phyloP scores from a whole-genome alignment of 2,797 vertebrate genomes.

The Sardinella longiceps region DNA sequence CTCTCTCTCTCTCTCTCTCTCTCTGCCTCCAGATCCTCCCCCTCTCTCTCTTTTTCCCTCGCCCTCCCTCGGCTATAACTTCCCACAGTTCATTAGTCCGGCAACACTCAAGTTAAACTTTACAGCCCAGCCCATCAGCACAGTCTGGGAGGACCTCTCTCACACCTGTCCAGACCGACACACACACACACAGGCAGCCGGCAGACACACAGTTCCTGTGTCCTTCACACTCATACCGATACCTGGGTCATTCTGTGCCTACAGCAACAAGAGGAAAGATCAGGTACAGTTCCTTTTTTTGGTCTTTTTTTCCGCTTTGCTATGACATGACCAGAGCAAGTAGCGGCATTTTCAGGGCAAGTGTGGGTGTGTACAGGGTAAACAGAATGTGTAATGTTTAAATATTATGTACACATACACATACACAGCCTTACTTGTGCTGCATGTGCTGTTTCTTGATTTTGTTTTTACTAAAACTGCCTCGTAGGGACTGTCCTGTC shows the following conservation, averaged over 20 bases:
- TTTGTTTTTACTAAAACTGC: neutral
- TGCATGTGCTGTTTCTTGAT: neutral
- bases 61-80: neutral
- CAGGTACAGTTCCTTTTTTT: conserved; percentile 35
- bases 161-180: conserved; percentile 28
- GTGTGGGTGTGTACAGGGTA: neutral
- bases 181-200: neutral
- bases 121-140: conserved; percentile 37
- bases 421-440: neutral
- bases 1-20: neutral
- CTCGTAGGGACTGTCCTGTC: neutral
- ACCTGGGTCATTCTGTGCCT: conserved; percentile 8
- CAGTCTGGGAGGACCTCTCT: conserved; percentile 40
- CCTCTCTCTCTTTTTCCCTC: neutral
- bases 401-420: neutral
- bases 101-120: conserved; percentile 14
- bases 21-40: neutral
- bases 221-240: neutral
- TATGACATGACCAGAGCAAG: neutral
- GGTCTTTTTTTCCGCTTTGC: neutral
- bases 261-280: neutral
- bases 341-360: neutral
- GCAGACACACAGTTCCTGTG: neutral
- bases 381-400: neutral
- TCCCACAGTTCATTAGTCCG: neutral